Conservation (phyloP, 92 coral and sea anemone species). For the Parazoanthus darwini region DNA sequence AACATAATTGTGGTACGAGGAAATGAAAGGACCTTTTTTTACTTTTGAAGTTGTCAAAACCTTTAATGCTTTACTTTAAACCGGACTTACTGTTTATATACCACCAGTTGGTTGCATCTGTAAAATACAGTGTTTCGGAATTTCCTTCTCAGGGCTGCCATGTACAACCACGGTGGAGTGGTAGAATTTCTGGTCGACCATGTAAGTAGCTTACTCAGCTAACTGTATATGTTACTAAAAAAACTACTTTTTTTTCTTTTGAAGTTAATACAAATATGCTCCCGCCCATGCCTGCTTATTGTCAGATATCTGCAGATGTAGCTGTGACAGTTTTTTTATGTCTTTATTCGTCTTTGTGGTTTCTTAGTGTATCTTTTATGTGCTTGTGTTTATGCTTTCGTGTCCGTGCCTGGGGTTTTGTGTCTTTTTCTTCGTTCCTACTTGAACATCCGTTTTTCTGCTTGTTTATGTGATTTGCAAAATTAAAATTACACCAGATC, state of each 20-base stretch:
- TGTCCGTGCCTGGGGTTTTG: not conserved
- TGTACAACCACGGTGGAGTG: slow-evolving; percentile 78
- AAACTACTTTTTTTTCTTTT: no score
- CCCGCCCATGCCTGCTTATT: not conserved
- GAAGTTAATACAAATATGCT: no score
- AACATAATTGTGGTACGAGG: not conserved
- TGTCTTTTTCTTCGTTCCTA: not conserved
- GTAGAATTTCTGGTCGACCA: slow-evolving; percentile 77
- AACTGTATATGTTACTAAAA: not conserved
- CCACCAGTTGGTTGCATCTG: not conserved
- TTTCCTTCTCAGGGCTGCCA: slow-evolving; percentile 63
- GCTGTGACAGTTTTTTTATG: not conserved
- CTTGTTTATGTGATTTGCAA: not conserved
- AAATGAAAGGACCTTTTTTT: not conserved
- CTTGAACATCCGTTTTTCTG: not conserved
- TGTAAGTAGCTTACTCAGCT: slow-evolving; percentile 46
- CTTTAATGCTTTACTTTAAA: no score
- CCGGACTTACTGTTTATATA: not conserved
- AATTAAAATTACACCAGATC: no score
- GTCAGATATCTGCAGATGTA: not conserved
- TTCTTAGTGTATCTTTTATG: not conserved
- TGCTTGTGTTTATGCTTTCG: not conserved
- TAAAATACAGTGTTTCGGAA: not conserved
- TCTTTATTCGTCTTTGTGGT: not conserved
- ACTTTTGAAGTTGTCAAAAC: no score